Percentiles rank a stretch among this genome's conserved stretches.
Conservation (phyloP, 2,888 invertebrate genomes). For the Stramonita haemastoma region DNA sequence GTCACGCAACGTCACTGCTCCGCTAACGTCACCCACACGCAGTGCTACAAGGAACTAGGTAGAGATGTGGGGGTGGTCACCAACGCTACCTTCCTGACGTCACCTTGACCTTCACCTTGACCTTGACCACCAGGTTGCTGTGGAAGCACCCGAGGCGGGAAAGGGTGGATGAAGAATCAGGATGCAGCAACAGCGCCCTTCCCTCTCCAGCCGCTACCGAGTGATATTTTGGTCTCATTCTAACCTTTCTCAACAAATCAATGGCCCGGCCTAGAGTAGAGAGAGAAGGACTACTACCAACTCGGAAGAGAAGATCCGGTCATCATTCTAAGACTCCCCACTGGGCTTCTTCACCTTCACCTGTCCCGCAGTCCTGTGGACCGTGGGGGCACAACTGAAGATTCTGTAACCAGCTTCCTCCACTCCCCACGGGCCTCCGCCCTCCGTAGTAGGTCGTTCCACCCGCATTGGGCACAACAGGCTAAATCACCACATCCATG, state of each 20-base stretch:
- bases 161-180: neutral
- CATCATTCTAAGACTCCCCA: too few species aligned
- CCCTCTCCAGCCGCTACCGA: too few species aligned
- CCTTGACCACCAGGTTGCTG: neutral
- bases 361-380: too few species aligned
- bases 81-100: neutral
- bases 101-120: neutral
- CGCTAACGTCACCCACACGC: conserved; percentile 28
- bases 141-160: neutral
- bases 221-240: neutral
- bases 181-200: too few species aligned
- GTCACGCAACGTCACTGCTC: conserved; percentile 33
- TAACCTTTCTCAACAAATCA: neutral
- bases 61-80: neutral
- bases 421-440: too few species aligned
- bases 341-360: too few species aligned
- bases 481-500: too few species aligned
- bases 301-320: too few species aligned
- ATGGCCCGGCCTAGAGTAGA: neutral
- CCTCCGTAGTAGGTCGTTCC: too few species aligned
- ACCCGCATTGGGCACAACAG: too few species aligned
- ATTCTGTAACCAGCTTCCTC: too few species aligned
- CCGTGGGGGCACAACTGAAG: too few species aligned
- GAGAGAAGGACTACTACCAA: neutral
- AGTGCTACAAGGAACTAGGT: conserved; percentile 35